phyloP scores from a whole-genome alignment of 2,888 invertebrate species.

The Sesia apiformis region DNA sequence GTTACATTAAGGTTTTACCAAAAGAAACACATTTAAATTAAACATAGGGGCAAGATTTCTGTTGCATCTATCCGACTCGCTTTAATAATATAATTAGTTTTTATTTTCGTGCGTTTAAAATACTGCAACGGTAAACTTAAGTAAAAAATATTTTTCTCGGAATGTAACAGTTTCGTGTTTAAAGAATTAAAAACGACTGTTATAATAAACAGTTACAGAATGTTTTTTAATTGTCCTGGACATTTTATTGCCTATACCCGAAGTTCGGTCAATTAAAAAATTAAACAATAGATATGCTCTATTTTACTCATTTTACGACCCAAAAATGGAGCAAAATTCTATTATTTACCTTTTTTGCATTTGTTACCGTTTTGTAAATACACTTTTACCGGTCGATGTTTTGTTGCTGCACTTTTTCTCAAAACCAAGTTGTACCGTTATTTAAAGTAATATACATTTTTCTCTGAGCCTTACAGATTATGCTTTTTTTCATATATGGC shows the following conservation, averaged over 20 bases:
- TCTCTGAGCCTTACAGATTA: too few relatives aligned
- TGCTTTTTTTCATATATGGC: too few relatives aligned
- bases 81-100: too few relatives aligned
- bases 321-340: constrained; percentile 30
- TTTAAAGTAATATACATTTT: too few relatives aligned
- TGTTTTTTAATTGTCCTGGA: constrained; percentile 23
- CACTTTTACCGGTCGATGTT: background rate
- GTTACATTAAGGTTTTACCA: too few relatives aligned
- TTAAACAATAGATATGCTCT: constrained; percentile 42
- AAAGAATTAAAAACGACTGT: constrained; percentile 28
- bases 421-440: too few relatives aligned
- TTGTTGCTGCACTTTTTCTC: background rate
- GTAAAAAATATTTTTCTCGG: background rate
- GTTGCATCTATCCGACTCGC: too few relatives aligned
- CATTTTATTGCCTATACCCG: constrained; percentile 5
- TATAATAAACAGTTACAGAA: constrained; percentile 47
- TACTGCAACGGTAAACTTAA: background rate
- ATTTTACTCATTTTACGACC: constrained; percentile 46
- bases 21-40: too few relatives aligned
- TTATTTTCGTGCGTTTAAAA: background rate
- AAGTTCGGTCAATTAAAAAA: background rate
- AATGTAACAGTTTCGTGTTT: constrained; percentile 9
- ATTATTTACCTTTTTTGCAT: constrained; percentile 8
- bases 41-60: too few relatives aligned
- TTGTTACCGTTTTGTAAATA: constrained; percentile 5